Evolutionary conservation across 2,113 vertebrate genomes (phyloP).

Genomic region (Glaucidium brasilianum): DNA sequence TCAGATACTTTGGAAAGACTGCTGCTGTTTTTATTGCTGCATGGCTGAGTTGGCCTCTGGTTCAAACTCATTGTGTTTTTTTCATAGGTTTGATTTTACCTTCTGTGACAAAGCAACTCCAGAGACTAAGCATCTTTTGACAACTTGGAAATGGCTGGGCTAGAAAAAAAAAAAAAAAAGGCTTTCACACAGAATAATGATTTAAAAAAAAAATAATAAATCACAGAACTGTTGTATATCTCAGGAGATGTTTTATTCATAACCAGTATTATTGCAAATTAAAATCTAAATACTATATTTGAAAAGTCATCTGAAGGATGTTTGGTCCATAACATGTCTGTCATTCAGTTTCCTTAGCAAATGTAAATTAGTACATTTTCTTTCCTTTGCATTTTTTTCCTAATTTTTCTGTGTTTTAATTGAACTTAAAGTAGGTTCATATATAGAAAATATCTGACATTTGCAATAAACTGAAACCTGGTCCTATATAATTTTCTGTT

Average conservation of each 20-base stretch:
- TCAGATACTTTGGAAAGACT: constrained; percentile 70
- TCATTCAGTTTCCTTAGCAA: background rate
- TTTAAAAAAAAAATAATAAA: background rate
- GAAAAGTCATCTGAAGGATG: background rate
- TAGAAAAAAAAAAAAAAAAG: background rate
- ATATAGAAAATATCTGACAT: background rate
- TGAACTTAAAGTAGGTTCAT: background rate
- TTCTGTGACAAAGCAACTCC: constrained; percentile 75
- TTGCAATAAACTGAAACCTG: background rate
- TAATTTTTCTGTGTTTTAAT: background rate
- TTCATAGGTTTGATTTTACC: constrained; percentile 73
- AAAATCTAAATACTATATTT: constrained; percentile 37
- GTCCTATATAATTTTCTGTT: background rate
- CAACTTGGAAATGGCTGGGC: constrained; percentile 33
- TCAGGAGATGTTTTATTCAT: constrained; percentile 39
- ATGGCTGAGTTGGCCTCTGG: constrained; percentile 64
- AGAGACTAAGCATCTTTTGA: constrained; percentile 64
- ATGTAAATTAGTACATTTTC: background rate
- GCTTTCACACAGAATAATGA: background rate
- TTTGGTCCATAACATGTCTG: background rate
- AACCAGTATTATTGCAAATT: background rate
- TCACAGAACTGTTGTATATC: background rate
- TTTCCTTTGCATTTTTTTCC: background rate
- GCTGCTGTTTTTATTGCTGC: constrained; percentile 62
- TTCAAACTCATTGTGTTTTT: constrained; percentile 71